Base-by-base conservation (phyloP, 1,140 invertebrate genomes). In the Archivesica marissinica region DNA sequence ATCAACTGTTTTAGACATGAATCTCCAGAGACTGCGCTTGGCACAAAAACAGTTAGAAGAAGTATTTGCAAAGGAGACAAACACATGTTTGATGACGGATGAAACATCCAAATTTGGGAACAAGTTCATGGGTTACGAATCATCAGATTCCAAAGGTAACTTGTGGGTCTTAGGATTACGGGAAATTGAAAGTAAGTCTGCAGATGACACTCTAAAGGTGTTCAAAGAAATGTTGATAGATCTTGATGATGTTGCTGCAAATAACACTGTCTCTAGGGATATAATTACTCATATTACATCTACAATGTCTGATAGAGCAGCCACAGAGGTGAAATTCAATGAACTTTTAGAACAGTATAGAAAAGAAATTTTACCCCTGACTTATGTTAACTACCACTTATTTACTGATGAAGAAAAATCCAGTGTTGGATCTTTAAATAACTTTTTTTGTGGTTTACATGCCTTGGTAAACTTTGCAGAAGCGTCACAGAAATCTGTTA, bases 281-380 rank as follows among this genome's bases (percentile, higher is more conserved):
- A n/a, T 75, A 33, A n/a, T 52, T 75, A 30, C 28, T n/a, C 56
- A 81, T 39, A 72, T 81, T 54, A 30, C 47, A 6, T 33, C 64
- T 11, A 81, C 78, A n/a, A 47, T 70, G 50, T 81, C 78, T 15
- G 78, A 81, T 28, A 47, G 78, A 50, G 78, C 78, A n/a, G 64
- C 64, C 0, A 81, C 78, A 56, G 54, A 81, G 56, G 66, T 47
- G 25, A 81, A 70, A 54, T 81, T 70, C 66, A 81, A 81, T 56
- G 15, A 23, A 13, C 47, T 81, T 41, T 41, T 81, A 35, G 23
- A 70, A 9, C 30, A 52, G 15, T 81, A 38, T 44, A 61, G 78
- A 25, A 44, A 81, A 68, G 78, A 81, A 54, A 56, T 81, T 7
- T 25, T 81, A 68, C 78, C 78, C 17, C 25, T 79, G 9, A 64